phyloP scores from a whole-genome alignment of 2,797 vertebrate species.

The Poliocrania exsul region DNA sequence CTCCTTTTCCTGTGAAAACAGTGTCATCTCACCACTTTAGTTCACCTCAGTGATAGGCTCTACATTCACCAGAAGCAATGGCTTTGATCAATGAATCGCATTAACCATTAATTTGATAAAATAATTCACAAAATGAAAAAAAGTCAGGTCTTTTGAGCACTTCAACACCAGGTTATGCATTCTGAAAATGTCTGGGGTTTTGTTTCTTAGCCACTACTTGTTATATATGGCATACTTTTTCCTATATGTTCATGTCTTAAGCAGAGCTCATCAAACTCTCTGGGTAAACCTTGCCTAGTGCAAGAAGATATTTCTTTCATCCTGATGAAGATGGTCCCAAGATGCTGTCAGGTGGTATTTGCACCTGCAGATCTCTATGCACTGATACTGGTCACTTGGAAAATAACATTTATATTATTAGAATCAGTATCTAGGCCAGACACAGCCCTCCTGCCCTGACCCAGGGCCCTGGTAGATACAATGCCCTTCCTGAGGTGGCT shows the following conservation, averaged over 20 bases:
- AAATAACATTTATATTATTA: not conserved
- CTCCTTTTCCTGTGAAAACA: not conserved
- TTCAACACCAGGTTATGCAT: not conserved
- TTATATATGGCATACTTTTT: not conserved
- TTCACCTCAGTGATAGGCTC: not conserved
- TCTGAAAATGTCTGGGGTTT: not conserved
- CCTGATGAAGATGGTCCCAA: not conserved
- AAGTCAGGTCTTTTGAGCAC: not conserved
- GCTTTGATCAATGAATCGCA: not conserved
- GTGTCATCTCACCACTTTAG: not conserved
- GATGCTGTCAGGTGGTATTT: not conserved
- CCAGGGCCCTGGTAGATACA: not conserved
- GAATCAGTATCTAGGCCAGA: not conserved
- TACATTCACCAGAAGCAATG: not conserved
- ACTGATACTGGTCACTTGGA: not conserved
- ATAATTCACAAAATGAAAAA: not conserved
- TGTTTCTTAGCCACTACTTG: not conserved
- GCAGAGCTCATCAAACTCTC: not conserved
- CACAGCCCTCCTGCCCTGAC: not conserved
- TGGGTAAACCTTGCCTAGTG: not conserved
- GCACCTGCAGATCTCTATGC: not conserved
- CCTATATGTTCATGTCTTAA: not conserved
- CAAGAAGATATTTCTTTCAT: not conserved
- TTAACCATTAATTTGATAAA: not conserved
- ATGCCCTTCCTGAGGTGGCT: not conserved